Evolutionary conservation across 1,140 invertebrate species (phyloP), one percentile per base, ranked within the genome.

Genomic region (Drosophila kurseongensis): DNA sequence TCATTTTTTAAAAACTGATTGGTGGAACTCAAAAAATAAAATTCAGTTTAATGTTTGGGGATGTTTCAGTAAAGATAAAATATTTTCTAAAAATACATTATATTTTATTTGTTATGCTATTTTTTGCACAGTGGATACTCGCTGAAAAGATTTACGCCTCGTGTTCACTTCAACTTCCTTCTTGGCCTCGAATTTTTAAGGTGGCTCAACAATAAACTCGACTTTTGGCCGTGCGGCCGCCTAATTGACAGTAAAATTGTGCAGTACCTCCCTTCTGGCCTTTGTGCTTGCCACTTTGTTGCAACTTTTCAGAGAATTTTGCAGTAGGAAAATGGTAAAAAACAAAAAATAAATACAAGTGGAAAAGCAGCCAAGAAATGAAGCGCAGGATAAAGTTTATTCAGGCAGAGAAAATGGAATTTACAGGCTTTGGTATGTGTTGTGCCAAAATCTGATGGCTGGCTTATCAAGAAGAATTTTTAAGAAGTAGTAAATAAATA

Each of bases 321-420:
- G 4, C 32, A 42, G n/a, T 2, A 5, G 32, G 29, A 14, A 67
- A 51, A 55, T 71, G 8, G 56, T 27, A 32, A 44, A 27, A 38
- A 61, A 58, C 45, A 59, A 57, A 16, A 14, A 58, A 23, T 23
- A 23, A 23, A 23, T 23, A 23, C 23, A 23, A 23, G 18, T 18
- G 47, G 29, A 16, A 7, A 16, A 16, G 8, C 6, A 63, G 27
- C 27, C 77, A 63, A 61, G 61, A 73, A 77, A 65, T 60, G 44
- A 65, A 68, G 60, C 16, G 63, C 67, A 61, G 80, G 54, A 78
- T 61, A 69, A 78, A 78, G 61, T 69, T 69, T 42, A 18, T 16
- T 12, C 13, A 23, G 29, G 35, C 23, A 36, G 27, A 12, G 7
- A n/a, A 29, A 60, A 16, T 38, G 10, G 12, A 40, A 18, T 55